Evolutionary conservation across 2,113 vertebrate species (phyloP).

Genomic region (Stegastes partitus): DNA sequence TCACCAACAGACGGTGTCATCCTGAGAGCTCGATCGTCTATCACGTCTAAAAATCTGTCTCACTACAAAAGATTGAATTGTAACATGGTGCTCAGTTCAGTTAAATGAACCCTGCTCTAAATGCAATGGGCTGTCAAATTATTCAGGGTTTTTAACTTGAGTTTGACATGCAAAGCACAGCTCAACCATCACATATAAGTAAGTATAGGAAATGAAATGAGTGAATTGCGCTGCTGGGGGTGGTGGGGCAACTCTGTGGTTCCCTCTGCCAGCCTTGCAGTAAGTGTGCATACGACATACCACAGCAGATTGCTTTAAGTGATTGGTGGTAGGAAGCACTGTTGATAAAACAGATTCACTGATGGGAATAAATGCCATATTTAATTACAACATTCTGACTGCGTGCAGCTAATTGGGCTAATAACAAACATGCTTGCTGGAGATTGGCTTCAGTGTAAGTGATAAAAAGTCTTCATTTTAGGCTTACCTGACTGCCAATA

Average conservation of each 20-base stretch:
- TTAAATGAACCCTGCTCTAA: conserved; percentile 12
- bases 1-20: no score
- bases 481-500: no score
- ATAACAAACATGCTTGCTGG: no score
- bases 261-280: not conserved
- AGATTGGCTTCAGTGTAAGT: no score
- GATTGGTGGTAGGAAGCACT: not conserved
- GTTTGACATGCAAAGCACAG: conserved; percentile 21
- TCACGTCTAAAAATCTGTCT: not conserved
- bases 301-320: not conserved
- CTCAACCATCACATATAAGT: conserved; percentile 4
- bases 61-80: not conserved
- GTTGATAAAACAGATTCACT: no score
- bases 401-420: no score
- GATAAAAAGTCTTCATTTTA: no score
- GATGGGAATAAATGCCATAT: no score
- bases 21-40: not conserved
- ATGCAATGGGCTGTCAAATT: conserved; percentile 29
- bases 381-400: no score
- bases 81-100: not conserved
- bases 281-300: not conserved
- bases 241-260: not conserved
- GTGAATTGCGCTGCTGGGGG: conserved; percentile 1
- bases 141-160: not conserved
- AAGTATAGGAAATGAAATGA: conserved; percentile 1